Base-by-base conservation (phyloP, 2,113 vertebrate species). In the Zosterops hypoxanthus region DNA sequence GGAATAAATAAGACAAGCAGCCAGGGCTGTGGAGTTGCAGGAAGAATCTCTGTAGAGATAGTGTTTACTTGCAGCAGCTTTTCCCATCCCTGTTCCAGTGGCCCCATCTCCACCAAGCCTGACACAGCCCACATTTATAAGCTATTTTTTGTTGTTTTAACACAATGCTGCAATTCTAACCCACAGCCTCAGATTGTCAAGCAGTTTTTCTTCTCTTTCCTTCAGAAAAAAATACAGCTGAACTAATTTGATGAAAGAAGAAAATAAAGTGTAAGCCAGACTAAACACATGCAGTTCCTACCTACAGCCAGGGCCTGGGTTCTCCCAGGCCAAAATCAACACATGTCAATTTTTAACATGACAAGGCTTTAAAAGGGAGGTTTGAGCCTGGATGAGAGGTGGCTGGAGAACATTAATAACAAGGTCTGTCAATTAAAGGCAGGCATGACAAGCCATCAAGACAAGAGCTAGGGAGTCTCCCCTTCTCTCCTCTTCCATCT, bases 201-300 rank as follows among this genome's bases (percentile, higher is more conserved):
- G 94, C 47, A 82, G 82, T 95, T 97, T 97, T 94, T 88, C 75
- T 96, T 95, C 85, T 90, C 75, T 96, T 97, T 91, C 73, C 61
- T 95, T 50, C 61, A 89, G 88, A 47, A 60, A 96, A 95, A 97
- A 94, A 89, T 93, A 97, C 97, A 97, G 97, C 97, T 98, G 97
- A 98, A 97, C 97, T 97, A 97, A 97, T 97, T 97, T 90, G 97
- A 97, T 98, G 97, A 98, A 98, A 98, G 97, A 97, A 77, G 80
- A 97, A 98, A 97, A 98, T 92, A 98, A 97, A 98, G 94, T 11
- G 31, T 94, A 95, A 95, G 97, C 97, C 97, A 97, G 97, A 97
- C 97, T 97, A 98, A 98, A 98, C 96, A 97, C 95, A 96, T 88
- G 49, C 78, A 95, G 97, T 96, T 98, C 97, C 97, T 97, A 98